Conservation (phyloP, 64 coral and sea anemone species). For the Dendronephthya gigantea region DNA sequence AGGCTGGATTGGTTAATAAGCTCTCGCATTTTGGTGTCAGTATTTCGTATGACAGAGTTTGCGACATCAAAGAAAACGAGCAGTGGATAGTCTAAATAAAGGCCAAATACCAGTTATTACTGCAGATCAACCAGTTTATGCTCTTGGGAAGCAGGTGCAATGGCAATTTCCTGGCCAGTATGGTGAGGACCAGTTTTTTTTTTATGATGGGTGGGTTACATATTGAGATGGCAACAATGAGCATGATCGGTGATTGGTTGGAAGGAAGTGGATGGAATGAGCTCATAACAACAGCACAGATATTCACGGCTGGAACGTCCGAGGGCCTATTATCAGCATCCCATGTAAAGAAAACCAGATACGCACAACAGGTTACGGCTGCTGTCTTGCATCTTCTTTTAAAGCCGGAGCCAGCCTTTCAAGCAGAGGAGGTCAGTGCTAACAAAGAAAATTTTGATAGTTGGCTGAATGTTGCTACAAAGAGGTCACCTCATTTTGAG, state of each 20-base stretch:
- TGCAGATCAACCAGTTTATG: slow-evolving; percentile 7
- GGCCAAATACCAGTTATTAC: background rate
- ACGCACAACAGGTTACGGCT: slow-evolving; percentile 14
- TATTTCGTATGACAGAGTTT: slow-evolving; percentile 3
- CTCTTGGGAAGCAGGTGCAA: background rate
- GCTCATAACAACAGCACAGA: background rate
- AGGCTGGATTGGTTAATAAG: background rate
- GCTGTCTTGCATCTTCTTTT: slow-evolving; percentile 10
- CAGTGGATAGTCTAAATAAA: background rate
- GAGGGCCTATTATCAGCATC: background rate
- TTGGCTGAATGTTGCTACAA: background rate
- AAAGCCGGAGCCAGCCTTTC: background rate
- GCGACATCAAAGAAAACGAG: background rate
- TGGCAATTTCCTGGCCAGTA: background rate
- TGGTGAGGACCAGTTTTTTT: background rate
- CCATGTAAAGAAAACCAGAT: slow-evolving; percentile 13
- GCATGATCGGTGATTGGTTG: background rate
- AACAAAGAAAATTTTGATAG: slow-evolving; percentile 8
- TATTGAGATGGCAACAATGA: background rate
- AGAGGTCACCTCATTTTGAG: slow-evolving; percentile 19
- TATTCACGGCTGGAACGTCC: background rate
- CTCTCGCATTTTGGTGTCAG: background rate
- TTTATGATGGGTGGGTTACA: background rate
- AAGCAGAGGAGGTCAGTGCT: background rate
- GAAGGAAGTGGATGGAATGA: slow-evolving; percentile 4